Evolutionary conservation across 2,113 vertebrate species (phyloP).

Genomic region (Corapipo altera): DNA sequence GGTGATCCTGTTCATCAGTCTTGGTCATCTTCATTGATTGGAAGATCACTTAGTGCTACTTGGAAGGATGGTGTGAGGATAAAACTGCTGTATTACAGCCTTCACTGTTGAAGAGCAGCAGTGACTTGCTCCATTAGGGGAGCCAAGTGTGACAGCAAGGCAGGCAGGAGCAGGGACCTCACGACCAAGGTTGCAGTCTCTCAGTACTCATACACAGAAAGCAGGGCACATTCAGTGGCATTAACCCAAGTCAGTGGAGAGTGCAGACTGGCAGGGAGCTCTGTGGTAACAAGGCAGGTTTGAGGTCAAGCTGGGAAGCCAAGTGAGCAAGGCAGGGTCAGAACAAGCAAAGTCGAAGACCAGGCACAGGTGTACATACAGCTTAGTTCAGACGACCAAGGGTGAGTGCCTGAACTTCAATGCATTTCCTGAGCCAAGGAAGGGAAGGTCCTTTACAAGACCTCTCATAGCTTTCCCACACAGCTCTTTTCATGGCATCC

Average conservation of each 20-base stretch:
- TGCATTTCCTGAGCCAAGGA: neutral
- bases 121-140: neutral
- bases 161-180: neutral
- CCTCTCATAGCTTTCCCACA: neutral
- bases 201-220: neutral
- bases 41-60: neutral
- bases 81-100: neutral
- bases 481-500: neutral
- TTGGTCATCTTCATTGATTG: neutral
- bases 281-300: neutral
- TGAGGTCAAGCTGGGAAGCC: neutral
- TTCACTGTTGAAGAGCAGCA: neutral
- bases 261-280: neutral
- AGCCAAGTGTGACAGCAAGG: neutral
- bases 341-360: neutral
- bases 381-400: rapidly evolving
- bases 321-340: neutral
- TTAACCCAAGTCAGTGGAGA: neutral
- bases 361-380: rapidly evolving
- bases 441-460: neutral
- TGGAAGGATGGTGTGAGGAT: rapidly evolving
- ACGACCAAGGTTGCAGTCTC: neutral
- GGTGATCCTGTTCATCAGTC: neutral
- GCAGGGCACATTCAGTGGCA: neutral
- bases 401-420: neutral